These are phyloP conservation scores for Sphaeridia pumilis DNA, from an alignment of 2,888 invertebrate genomes.

Conservation along the genomic window DNA sequence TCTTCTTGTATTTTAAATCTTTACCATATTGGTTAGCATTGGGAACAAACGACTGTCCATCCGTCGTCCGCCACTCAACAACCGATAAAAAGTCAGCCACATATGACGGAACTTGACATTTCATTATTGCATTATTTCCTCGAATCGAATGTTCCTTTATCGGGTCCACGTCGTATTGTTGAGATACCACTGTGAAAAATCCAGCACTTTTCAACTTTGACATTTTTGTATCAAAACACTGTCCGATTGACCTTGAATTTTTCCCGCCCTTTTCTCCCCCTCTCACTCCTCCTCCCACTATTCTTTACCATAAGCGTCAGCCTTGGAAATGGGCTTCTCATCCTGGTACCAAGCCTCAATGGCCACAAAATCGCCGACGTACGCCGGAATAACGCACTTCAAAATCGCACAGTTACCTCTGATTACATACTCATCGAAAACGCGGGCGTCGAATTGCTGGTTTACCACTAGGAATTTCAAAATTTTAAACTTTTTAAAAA, in stretches of 20 bases:
- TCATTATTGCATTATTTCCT: slow-evolving; percentile 75
- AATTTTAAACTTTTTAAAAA: no score
- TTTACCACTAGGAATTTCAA: slow-evolving; percentile 53
- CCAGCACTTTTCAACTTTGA: not conserved
- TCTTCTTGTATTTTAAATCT: slow-evolving; percentile 2
- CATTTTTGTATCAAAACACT: not conserved
- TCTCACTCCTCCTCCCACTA: slow-evolving; percentile 15
- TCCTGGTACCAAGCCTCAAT: slow-evolving; percentile 61
- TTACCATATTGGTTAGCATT: slow-evolving; percentile 30
- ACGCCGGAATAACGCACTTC: slow-evolving; percentile 78
- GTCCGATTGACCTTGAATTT: no score
- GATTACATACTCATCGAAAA: slow-evolving; percentile 78
- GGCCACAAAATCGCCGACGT: slow-evolving; percentile 59
- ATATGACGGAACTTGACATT: slow-evolving; percentile 83
- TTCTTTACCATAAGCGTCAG: slow-evolving; percentile 28
- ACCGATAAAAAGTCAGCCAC: slow-evolving; percentile 85
- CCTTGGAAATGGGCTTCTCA: slow-evolving; percentile 40
- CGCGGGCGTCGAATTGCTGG: slow-evolving; percentile 59
- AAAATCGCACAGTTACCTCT: slow-evolving; percentile 81
- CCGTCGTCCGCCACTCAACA: slow-evolving; percentile 37
- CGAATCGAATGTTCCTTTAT: slow-evolving; percentile 83
- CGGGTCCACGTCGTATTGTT: slow-evolving; percentile 69
- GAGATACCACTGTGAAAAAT: slow-evolving; percentile 55
- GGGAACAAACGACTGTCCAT: slow-evolving; percentile 30
- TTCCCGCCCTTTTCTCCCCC: no score